phyloP scores from a whole-genome alignment of 2,797 vertebrate genomes.

The Melanitta fusca region DNA sequence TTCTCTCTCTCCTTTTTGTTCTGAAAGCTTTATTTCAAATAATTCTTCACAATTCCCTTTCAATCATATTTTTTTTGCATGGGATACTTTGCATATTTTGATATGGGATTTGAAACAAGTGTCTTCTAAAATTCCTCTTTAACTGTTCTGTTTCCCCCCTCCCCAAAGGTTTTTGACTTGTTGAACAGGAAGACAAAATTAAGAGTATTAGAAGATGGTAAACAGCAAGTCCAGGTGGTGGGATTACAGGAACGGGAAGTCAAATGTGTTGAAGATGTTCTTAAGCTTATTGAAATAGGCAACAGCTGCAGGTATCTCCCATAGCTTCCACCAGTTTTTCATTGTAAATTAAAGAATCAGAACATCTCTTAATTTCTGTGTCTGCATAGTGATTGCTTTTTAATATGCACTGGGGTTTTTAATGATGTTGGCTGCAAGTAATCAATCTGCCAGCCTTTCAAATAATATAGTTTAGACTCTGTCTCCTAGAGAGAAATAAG shows the following conservation, averaged over 20 bases:
- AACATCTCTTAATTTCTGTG: background rate
- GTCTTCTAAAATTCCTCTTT: background rate
- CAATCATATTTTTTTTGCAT: background rate
- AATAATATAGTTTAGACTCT: background rate
- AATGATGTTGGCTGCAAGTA: background rate
- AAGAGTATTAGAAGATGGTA: slow-evolving; percentile 95
- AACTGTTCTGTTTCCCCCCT: background rate
- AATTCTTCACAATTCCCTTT: background rate
- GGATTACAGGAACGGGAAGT: slow-evolving; percentile 95
- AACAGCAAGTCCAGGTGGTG: slow-evolving; percentile 97
- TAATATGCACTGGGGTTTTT: background rate
- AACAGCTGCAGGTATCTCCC: slow-evolving; percentile 96
- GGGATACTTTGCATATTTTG: background rate
- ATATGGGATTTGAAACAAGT: background rate
- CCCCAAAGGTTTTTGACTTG: slow-evolving; percentile 91
- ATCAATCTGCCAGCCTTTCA: background rate
- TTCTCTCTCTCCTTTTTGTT: background rate
- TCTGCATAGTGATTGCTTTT: background rate
- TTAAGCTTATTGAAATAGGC: slow-evolving; percentile 96
- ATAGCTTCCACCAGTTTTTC: background rate
- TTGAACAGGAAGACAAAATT: slow-evolving; percentile 95
- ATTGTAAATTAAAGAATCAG: background rate
- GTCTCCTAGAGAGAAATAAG: background rate
- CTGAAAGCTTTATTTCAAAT: background rate
- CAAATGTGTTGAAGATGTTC: slow-evolving; percentile 94